Conservation (phyloP, 2,113 vertebrate species). For the Calyptomena viridis region DNA sequence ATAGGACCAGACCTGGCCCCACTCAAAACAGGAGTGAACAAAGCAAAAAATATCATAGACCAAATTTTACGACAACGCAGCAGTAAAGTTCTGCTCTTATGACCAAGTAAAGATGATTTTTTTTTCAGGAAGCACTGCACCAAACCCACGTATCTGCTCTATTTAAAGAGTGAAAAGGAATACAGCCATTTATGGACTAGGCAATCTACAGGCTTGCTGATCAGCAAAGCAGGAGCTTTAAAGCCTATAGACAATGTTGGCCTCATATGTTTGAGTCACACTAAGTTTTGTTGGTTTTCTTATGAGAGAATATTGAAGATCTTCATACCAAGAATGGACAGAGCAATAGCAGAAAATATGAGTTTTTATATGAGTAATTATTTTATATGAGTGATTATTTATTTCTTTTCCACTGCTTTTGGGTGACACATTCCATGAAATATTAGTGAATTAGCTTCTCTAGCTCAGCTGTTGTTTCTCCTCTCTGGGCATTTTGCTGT, state of each 20-base stretch:
- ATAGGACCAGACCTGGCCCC: neutral
- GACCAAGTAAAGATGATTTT: neutral
- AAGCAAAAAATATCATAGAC: neutral
- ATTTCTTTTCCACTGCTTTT: neutral
- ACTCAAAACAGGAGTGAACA: neutral
- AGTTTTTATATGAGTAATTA: too few species aligned
- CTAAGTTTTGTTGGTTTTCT: neutral
- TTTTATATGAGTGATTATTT: too few species aligned
- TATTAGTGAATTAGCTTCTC: neutral
- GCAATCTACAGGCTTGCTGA: neutral
- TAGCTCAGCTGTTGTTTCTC: neutral
- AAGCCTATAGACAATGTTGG: neutral
- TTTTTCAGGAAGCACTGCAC: neutral
- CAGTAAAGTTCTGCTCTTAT: neutral
- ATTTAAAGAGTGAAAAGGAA: neutral
- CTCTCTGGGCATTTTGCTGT: neutral
- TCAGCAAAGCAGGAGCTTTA: neutral
- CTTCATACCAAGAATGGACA: neutral
- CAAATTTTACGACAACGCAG: neutral
- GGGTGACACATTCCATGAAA: neutral
- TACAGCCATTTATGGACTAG: neutral
- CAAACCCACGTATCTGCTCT: neutral
- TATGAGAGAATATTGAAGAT: neutral
- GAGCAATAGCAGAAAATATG: neutral
- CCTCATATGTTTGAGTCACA: neutral